phyloP scores from a whole-genome alignment of 2,113 vertebrate species.

The Passerina amoena region DNA sequence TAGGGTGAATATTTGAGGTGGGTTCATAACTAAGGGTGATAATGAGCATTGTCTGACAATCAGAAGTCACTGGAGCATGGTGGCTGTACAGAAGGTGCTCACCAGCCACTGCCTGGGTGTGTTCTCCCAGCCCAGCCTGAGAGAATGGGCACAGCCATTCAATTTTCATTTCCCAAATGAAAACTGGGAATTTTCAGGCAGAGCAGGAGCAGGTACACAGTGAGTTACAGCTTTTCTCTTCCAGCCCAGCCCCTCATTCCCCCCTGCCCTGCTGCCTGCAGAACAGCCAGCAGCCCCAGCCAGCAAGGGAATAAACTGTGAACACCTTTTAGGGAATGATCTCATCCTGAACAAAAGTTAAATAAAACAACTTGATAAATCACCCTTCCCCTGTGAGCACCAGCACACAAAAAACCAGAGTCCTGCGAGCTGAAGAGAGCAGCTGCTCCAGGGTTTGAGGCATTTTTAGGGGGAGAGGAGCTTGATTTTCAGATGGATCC shows the following conservation, averaged over 20 bases:
- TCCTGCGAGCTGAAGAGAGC: neutral
- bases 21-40: neutral
- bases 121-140: neutral
- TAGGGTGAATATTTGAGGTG: neutral
- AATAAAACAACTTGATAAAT: slow-evolving; percentile 42
- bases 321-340: slow-evolving; percentile 41
- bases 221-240: neutral
- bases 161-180: neutral
- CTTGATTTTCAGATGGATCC: neutral
- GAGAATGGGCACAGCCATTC: neutral
- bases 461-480: neutral
- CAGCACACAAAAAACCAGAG: neutral
- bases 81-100: neutral
- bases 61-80: neutral
- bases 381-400: neutral
- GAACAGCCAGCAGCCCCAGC: neutral
- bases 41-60: fast-evolving
- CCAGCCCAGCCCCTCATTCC: neutral
- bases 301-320: neutral
- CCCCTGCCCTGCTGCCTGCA: neutral
- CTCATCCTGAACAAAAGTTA: slow-evolving; percentile 36
- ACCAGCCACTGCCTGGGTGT: neutral
- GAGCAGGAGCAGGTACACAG: neutral
- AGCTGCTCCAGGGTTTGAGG: neutral
- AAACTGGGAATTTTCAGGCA: neutral